Percentiles rank a stretch among this genome's conserved stretches.
Evolutionary conservation across 2,888 invertebrate genomes (phyloP).

Genomic region (Stenchaetothrips biformis): DNA sequence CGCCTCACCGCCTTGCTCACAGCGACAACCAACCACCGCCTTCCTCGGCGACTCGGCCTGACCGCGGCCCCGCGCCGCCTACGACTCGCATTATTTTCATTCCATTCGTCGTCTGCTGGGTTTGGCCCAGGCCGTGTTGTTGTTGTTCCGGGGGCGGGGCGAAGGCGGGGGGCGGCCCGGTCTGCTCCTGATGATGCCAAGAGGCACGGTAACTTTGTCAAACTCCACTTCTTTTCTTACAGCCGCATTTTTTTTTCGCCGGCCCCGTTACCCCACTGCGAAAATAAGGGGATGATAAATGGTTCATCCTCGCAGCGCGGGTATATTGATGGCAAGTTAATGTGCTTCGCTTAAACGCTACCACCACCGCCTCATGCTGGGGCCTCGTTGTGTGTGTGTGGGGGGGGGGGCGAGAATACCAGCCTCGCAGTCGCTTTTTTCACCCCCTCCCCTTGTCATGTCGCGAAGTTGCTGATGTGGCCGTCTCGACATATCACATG

Average conservation of each 20-base stretch:
- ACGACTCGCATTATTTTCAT: slow-evolving; percentile 5
- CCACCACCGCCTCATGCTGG: too few relatives aligned
- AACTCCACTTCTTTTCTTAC: background rate
- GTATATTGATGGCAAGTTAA: too few relatives aligned
- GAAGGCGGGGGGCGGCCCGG: background rate
- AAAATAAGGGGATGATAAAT: background rate
- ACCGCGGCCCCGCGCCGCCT: background rate
- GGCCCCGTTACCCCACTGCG: background rate
- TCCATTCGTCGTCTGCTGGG: background rate
- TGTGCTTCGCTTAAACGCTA: too few relatives aligned
- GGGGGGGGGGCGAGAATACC: background rate
- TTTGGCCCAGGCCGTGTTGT: background rate
- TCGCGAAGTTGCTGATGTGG: slow-evolving; percentile 4
- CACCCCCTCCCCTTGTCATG: background rate
- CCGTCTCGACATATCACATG: slow-evolving; percentile 16
- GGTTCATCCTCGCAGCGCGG: too few relatives aligned
- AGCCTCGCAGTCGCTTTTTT: background rate
- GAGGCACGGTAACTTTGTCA: background rate
- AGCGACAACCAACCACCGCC: too few relatives aligned
- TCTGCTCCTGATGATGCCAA: background rate
- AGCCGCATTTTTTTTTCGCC: background rate
- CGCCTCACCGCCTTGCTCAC: background rate
- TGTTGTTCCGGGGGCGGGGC: background rate
- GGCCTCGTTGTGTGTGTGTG: too few relatives aligned
- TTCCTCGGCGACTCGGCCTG: too few relatives aligned